Conservation (phyloP, 2,113 vertebrate genomes). For the Desmodus rotundus region DNA sequence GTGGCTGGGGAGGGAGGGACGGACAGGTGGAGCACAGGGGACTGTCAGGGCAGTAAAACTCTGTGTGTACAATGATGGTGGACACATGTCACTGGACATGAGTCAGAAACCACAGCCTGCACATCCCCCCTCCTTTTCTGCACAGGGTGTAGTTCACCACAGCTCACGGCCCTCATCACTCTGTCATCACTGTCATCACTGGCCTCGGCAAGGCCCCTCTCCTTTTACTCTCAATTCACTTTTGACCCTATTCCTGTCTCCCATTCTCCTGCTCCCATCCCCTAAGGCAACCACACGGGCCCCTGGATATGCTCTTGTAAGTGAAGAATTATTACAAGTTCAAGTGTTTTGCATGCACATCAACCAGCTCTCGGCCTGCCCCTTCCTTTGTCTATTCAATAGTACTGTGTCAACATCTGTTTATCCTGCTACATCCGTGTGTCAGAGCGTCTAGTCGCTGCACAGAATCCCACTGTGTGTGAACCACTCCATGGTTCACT, state of each 20-base stretch:
- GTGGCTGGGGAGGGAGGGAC: not conserved
- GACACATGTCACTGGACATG: not conserved
- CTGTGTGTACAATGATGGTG: not conserved
- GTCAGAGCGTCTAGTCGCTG: not conserved
- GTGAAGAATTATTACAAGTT: not conserved
- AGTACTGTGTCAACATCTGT: not conserved
- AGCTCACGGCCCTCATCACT: not conserved
- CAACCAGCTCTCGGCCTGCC: too few relatives aligned
- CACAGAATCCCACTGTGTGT: not conserved
- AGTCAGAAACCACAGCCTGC: not conserved
- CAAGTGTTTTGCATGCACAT: not conserved
- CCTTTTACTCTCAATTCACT: not conserved
- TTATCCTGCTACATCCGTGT: accelerated
- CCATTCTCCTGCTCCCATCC: not conserved
- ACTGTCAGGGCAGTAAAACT: not conserved
- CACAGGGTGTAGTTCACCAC: accelerated
- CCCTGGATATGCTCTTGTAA: not conserved
- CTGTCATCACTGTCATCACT: not conserved
- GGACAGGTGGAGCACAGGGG: not conserved
- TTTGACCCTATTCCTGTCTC: not conserved
- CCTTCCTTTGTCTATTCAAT: not conserved
- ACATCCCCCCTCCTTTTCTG: not conserved
- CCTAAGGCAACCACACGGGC: not conserved
- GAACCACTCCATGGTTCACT: accelerated
- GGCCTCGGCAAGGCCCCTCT: not conserved